phyloP scores from a whole-genome alignment of 2,888 invertebrate species.

The Drosophila histrio region DNA sequence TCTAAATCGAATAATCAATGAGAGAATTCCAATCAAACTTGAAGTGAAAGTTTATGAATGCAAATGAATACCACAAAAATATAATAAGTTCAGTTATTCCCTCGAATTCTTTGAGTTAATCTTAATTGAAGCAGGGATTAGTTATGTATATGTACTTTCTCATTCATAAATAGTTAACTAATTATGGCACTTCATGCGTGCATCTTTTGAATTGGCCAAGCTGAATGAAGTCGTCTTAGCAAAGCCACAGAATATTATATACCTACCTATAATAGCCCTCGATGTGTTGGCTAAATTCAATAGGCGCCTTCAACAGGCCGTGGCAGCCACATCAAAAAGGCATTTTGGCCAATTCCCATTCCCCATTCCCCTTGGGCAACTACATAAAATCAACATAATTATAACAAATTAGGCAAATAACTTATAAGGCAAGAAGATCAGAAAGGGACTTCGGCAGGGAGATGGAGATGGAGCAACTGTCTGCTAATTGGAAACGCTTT shows the following conservation, averaged over 20 bases:
- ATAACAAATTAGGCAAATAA: slow-evolving; percentile 72
- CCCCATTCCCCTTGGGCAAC: slow-evolving; percentile 23
- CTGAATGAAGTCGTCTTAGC: not conserved
- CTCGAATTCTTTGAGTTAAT: not conserved
- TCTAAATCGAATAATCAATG: not conserved
- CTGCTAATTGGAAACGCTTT: slow-evolving; percentile 72
- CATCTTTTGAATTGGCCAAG: slow-evolving; percentile 7
- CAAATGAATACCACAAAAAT: not conserved
- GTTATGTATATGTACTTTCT: not conserved
- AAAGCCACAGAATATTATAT: slow-evolving; percentile 14
- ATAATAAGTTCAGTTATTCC: not conserved
- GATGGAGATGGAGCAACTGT: slow-evolving; percentile 18
- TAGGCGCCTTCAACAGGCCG: not conserved
- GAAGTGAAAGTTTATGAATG: not conserved
- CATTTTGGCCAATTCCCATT: slow-evolving; percentile 11
- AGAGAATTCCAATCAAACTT: not conserved
- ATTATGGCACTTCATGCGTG: slow-evolving; percentile 9
- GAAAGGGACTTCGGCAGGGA: not conserved
- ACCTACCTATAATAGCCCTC: slow-evolving; percentile 5
- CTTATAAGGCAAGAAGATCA: slow-evolving; percentile 27
- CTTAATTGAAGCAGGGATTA: not conserved
- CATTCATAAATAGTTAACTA: not conserved
- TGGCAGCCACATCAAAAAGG: slow-evolving; percentile 49
- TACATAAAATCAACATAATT: slow-evolving; percentile 75
- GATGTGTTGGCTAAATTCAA: not conserved